Base-by-base conservation (phyloP, 2,888 invertebrate genomes). In the Watsonalla cultraria region DNA sequence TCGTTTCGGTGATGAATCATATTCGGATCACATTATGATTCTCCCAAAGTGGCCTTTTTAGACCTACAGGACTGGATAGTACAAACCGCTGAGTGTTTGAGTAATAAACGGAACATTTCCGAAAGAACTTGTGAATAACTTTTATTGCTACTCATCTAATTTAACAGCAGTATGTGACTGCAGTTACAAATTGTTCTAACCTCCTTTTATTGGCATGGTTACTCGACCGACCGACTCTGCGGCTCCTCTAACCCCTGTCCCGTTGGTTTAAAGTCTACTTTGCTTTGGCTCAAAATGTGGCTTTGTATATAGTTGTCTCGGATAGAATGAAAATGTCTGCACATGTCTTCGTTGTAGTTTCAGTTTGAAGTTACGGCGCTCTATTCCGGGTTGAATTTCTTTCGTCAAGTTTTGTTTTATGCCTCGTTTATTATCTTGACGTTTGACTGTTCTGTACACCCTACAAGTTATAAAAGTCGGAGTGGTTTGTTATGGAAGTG, bases 161-260 rank as follows among this genome's bases (percentile, higher is more conserved):
- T 66, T 59, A 65, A 60, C 66, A 51, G 49, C 72, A 51, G 72
- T 80, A 56, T 78, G 74, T 79, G 70, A 58, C 67, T 49, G 49
- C 55, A 64, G 65, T 75, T 71, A 80, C 80, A 80, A 80, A 80
- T 80, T 76, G 76, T 74, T 71, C 74, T 70, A 68, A 73, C 76
- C 72, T 71, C 69, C 74, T 70, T 72, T 71, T 79, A 80, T 80
- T 76, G 80, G 79, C 75, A 74, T 61, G 55, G 61, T 69, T 72
- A 70, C 65, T 69, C 60, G 33, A 37, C 42, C 51, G 49, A 33
- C n/a, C 52, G 47, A 48, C 24, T 52, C 9, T 55, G 48, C 55
- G 54, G 45, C 34, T 57, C 52, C 64, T 56, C 35, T 51, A 50
- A 59, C 65, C 57, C 52, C 70, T 62, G 49, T 0, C 0, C 0